Evolutionary conservation across 2,888 invertebrate genomes (phyloP).

Genomic region (Catocala nupta): DNA sequence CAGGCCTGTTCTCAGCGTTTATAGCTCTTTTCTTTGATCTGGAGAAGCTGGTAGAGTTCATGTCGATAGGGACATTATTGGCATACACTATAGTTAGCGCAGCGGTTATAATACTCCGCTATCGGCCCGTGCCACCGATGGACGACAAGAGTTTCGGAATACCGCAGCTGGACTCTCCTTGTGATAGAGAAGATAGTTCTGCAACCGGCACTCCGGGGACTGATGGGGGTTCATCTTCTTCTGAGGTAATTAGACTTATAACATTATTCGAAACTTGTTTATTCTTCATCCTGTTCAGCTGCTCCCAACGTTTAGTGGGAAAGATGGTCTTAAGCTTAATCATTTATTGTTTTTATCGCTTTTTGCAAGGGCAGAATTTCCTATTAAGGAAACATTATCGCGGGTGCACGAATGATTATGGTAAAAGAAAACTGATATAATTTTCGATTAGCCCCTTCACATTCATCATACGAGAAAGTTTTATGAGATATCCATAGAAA

Average conservation of each 20-base stretch:
- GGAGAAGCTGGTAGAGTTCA: constrained; percentile 96
- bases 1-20: constrained; percentile 91
- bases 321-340: too few relatives aligned
- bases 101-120: constrained; percentile 94
- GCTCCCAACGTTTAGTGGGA: too few relatives aligned
- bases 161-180: constrained; percentile 85
- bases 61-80: constrained; percentile 96
- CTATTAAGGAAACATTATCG: too few relatives aligned
- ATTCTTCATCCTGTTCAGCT: background rate
- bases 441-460: too few relatives aligned
- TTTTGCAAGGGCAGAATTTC: too few relatives aligned
- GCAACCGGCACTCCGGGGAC: constrained; percentile 88
- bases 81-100: constrained; percentile 97
- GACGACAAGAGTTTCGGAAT: constrained; percentile 81
- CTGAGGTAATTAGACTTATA: constrained; percentile 66
- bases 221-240: constrained; percentile 88
- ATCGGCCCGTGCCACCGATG: constrained; percentile 88
- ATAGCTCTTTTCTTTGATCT: constrained; percentile 95
- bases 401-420: too few relatives aligned
- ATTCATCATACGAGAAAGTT: too few relatives aligned
- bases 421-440: too few relatives aligned
- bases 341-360: too few relatives aligned
- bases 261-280: background rate
- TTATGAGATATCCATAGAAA: too few relatives aligned
- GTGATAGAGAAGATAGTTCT: constrained; percentile 88